These are phyloP conservation scores for Mesoclemmys tuberculata DNA, from an alignment of 2,113 vertebrate species.

Conservation along the genomic window DNA sequence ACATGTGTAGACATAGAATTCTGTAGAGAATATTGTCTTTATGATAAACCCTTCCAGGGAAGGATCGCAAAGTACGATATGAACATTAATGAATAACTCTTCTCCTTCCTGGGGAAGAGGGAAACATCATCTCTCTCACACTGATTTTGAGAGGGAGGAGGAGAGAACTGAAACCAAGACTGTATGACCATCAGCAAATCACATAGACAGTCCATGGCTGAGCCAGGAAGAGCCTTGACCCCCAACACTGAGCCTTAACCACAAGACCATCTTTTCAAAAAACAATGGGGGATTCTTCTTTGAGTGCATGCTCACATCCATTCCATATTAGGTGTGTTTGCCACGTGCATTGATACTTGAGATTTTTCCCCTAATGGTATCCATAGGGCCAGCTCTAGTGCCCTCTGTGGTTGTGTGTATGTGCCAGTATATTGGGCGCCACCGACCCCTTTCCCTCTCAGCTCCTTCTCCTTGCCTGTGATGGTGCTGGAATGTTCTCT, in stretches of 20 bases:
- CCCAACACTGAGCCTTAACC: neutral
- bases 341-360: too few relatives aligned
- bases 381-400: too few relatives aligned
- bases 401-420: too few relatives aligned
- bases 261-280: neutral
- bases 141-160: neutral
- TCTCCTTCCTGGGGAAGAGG: neutral
- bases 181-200: neutral
- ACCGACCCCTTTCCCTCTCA: too few relatives aligned
- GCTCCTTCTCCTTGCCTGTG: too few relatives aligned
- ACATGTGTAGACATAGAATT: neutral
- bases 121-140: neutral
- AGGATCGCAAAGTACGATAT: neutral
- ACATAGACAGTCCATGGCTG: neutral
- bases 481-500: too few relatives aligned
- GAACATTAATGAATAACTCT: neutral
- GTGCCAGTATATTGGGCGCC: too few relatives aligned
- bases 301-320: too few relatives aligned
- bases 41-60: neutral
- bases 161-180: neutral
- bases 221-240: neutral
- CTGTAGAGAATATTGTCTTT: neutral
- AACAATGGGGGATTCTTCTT: too few relatives aligned
- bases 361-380: too few relatives aligned
- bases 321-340: too few relatives aligned